Evolutionary conservation across 2,888 invertebrate genomes (phyloP), one percentile per base, ranked within the genome.

Genomic region (Ecdyonurus torrentis): DNA sequence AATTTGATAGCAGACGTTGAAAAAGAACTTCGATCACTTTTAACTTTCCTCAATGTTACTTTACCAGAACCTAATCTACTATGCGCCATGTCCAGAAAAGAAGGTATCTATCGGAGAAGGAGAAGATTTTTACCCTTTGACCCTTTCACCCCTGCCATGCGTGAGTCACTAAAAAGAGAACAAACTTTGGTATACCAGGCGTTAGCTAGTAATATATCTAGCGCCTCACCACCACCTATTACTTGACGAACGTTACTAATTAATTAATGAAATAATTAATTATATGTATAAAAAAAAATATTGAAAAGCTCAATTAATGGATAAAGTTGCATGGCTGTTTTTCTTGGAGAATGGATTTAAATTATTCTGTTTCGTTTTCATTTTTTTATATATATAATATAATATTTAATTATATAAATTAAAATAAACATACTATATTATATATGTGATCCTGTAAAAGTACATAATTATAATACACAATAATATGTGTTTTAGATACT

Each of bases 21-120:
- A 68, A 72, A 73, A 50, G 80, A 82, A 1, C 73, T 89, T 58
- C 74, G 77, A 25, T 78, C 78, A 1, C 75, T 86, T 63, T 74
- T 88, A 63, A 72, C 75, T 58, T 86, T 86, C 70, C 73, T 86
- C 24, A 80, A 80, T 66, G 72, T 75, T 66, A 23, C 22, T 2
- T 5, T 52, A 2, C 25, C 59, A 1, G 23, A 22, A 2, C 20
- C 59, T 1, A 52, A 70, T 58, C 74, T 85, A 72, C 74, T 76
- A 53, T 86, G 86, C 71, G 82, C 84, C 20, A 69, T 85, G 59
- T 71, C 75, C 15, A 74, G 83, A 68, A 80, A 80, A 68, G 85
- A 85, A 72, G 88, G 89, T 1, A 88, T 89, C 64, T 89, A 87
- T 72, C 76, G 86, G 64, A 76, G 89, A 3, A 83, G 82, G 69